Conservation (phyloP, 2,113 vertebrate genomes). For the Solenodon paradoxus region DNA sequence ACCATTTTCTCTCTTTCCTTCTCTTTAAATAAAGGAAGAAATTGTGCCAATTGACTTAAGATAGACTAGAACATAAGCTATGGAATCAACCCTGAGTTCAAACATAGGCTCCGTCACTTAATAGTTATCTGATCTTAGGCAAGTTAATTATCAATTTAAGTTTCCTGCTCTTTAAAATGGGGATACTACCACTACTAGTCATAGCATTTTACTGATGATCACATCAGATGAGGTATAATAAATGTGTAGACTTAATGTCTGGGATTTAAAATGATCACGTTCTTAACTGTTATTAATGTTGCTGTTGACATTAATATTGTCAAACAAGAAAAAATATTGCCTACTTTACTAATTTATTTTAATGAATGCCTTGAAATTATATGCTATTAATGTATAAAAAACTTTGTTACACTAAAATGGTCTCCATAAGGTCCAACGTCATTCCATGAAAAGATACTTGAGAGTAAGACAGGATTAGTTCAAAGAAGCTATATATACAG, state of each 20-base stretch:
- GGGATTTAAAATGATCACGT: background rate
- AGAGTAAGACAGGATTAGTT: background rate
- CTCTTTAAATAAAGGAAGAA: conserved; percentile 13
- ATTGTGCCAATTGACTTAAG: background rate
- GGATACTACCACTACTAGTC: background rate
- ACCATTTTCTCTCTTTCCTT: background rate
- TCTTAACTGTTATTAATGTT: background rate
- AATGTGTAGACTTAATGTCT: background rate
- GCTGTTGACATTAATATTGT: background rate
- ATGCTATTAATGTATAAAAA: background rate
- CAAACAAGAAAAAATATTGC: background rate
- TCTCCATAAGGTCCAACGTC: background rate
- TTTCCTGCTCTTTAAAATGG: conserved; percentile 14
- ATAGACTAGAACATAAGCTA: background rate
- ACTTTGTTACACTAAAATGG: background rate
- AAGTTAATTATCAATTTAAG: background rate
- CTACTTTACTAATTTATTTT: background rate
- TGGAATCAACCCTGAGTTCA: background rate
- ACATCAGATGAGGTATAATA: background rate
- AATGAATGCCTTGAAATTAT: background rate
- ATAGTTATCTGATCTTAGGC: background rate
- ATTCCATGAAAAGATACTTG: conserved; percentile 1
- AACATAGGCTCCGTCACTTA: background rate
- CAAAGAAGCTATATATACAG: background rate
- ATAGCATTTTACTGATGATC: background rate